Evolutionary conservation across 2,797 vertebrate genomes (phyloP), one percentile per base, ranked within the genome.

Genomic region (Lepidocolaptes lacrymiger): DNA sequence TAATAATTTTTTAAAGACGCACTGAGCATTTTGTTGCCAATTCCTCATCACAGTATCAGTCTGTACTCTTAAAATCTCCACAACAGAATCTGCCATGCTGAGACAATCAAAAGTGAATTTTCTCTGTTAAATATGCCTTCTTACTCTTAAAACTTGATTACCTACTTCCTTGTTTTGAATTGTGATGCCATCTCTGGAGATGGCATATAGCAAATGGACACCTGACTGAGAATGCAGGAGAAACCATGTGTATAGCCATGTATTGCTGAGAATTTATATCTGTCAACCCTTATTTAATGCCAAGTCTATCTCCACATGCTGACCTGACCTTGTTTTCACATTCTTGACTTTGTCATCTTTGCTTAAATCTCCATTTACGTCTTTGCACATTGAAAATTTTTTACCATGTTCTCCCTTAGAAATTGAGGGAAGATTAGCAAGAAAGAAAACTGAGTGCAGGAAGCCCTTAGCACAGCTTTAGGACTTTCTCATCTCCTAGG

Each of bases 1-100:
- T 52, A 27, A 56, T 14, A 0, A 0, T 13, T 75, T 83, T 58
- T 83, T 4, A 17, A 68, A 91, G 37, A 62, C 7, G 26, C 0
- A 2, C 8, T 82, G 46, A 68, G 28, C 6, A 61, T 37, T 48
- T 51, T 46, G 5, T 41, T 89, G 73, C 20, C 19, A 39, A 7
- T 14, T 62, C 23, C 24, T 78, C 7, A 9, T 64, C 23, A 51
- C n/a, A 48, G 5, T 59, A 71, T 48, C 36, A 68, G 2, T 14
- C 8, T 58, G 7, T 58, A 58, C 14, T 46, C 27, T 58, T 69
- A 56, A 41, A 52, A n/a, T 54, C 24, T 62, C 24, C 37, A 58
- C 21, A 66, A 39, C 21, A 69, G 18, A 27, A 36, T 12, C 13
- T 61, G 15, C 64, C 55, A n/a, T 1, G 2, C 14, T 46, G 22